Evolutionary conservation across 2,888 invertebrate species (phyloP), one percentile per base, ranked within the genome.

Genomic region (Diarsia brunnea): DNA sequence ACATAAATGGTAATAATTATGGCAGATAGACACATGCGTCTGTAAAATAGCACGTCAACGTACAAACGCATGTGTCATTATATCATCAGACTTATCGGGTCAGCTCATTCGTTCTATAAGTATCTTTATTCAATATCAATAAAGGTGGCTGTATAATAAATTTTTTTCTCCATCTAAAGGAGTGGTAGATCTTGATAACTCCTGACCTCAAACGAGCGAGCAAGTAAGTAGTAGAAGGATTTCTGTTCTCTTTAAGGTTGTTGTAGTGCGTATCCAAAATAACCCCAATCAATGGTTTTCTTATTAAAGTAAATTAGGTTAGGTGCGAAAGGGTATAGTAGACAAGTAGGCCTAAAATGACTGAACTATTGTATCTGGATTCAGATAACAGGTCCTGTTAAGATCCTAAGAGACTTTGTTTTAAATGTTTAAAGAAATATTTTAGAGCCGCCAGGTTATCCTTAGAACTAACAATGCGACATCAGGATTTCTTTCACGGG

Each of bases 1-100:
- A n/a, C n/a, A n/a, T n/a, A 47, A 53, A 24, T 63, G 10, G 10
- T n/a, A 47, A 55, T n/a, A 47, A 55, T n/a, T 47, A 69, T 24
- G 14, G 43, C 14, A 49, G 38, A n/a, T 69, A 47, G 21, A 69
- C 21, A 79, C 21, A 73, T 47, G 19, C 61, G 49, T 43, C 47
- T 81, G 31, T 47, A 51, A 65, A 53, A 49, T 49, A 58, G 24
- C 27, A 60, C 3, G 19, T 58, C 38, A 19, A 21, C 19, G 27
- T 27, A 21, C 49, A 58, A 38, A 27, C 12, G 12, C 11, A 51
- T 7, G 27, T 61, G 19, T 43, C 12, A 55, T 74, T n/a, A 27
- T 31, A 60, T 27, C 31, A 31, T 19, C 58, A 31, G 27, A 31
- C 4, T 55, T 24, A 12, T 47, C 10, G 27, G 16, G 47, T 67